Base-by-base conservation (phyloP, 2,888 invertebrate species). In the Leptinotarsa haldemani region DNA sequence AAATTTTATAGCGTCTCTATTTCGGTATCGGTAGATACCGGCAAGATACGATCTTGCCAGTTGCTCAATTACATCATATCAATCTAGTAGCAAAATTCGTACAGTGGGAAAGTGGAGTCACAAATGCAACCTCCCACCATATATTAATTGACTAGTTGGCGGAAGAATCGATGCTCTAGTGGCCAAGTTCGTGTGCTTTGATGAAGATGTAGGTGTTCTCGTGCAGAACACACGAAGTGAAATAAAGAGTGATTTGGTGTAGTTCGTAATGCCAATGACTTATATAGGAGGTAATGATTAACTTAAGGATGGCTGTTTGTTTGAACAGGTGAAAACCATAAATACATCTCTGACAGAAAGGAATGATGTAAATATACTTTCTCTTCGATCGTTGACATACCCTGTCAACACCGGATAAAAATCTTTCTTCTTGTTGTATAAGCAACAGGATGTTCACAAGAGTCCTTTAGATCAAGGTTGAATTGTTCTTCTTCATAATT, bases 161-260 rank as follows among this genome's bases (percentile, higher is more conserved):
- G 74, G 71, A 80, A 68, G 74, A 74, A 77, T 66, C 22, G 4
- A 13, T 76, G 70, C 71, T 65, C 77, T 79, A 79, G 80, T 80
- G 67, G 69, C 68, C 69, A 70, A 73, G 72, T 75, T 75, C 67
- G 74, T 77, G 80, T 74, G 78, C 74, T 70, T 63, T 74, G 76
- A 75, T 74, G 69, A 74, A 67, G 71, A 75, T 76, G 80, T 80
- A 76, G 80, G 80, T 74, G 80, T 71, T 65, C 50, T 58, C 65
- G 76, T 56, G 40, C 56, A 7, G 15, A 66, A 52, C 40, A 40
- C 1, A 9, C 52, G 25, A 47, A 48, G 65, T 74, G 52, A 66
- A 65, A 66, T 66, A 56, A 47, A 53, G 9, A 65, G 69, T 76
- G 69, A 73, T 70, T 74, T 63, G 65, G 74, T 71, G 71, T 46